Evolutionary conservation across 2,113 vertebrate genomes (phyloP).

Genomic region (Charina bottae): DNA sequence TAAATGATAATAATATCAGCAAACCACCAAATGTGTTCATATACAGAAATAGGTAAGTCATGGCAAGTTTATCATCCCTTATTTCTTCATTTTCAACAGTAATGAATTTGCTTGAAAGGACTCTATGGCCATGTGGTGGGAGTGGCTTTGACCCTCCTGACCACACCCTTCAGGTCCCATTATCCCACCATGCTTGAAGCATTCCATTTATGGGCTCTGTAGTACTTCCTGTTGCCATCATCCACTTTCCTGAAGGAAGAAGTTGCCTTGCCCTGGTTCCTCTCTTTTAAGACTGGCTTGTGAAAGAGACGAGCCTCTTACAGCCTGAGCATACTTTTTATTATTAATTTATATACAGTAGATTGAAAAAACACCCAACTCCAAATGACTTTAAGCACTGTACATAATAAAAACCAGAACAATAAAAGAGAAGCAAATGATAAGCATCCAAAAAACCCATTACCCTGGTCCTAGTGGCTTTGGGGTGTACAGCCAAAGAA

Average conservation of each 20-base stretch:
- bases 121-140: neutral
- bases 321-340: neutral
- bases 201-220: neutral
- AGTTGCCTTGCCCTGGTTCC: neutral
- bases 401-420: neutral
- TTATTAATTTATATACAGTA: neutral
- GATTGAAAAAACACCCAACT: neutral
- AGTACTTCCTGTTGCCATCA: neutral
- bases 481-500: neutral
- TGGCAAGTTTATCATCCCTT: constrained; percentile 22
- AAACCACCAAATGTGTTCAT: constrained; percentile 67
- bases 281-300: neutral
- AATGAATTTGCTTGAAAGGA: neutral
- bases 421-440: neutral
- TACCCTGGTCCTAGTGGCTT: neutral
- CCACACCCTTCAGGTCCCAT: neutral
- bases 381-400: neutral
- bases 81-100: constrained; percentile 4
- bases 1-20: constrained; percentile 77
- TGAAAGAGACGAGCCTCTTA: neutral
- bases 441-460: neutral
- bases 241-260: neutral
- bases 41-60: constrained; percentile 78
- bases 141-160: neutral
- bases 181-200: neutral